Evolutionary conservation across 2,113 vertebrate genomes (phyloP), one percentile per base, ranked within the genome.

Genomic region (Dasyornis broadbenti): DNA sequence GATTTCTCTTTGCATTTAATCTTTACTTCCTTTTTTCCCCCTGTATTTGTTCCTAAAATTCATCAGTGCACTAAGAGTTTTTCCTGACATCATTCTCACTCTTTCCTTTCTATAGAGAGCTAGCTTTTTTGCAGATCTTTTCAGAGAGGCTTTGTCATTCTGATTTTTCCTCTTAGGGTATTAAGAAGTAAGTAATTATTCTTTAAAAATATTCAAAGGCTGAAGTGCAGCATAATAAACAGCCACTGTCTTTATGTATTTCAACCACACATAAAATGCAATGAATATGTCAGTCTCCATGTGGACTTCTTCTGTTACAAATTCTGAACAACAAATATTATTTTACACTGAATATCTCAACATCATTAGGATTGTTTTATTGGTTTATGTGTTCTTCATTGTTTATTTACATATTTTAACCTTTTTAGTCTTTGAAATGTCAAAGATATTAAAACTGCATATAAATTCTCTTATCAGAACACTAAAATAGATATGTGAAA

Each of bases 1-100:
- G 52, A 78, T 87, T 76, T 86, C 39, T 57, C 73, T 72, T 93
- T 96, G 53, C 47, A 68, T 86, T 94, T 87, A 90, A 80, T 92
- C 39, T 92, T 89, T 53, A 24, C 19, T 64, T 89, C 69, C 37
- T 37, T 66, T 22, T 5, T 7, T 0, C 5, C 21, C 18, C 12
- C 15, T 3, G 6, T 89, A 92, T 94, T 88, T 92, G 18, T 75
- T 92, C 23, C 60, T 57, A 65, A 85, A 95, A 93, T 95, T 88
- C 42, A 78, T 91, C 52, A 76, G 20, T 27, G 15, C 42, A 42
- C 24, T 68, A 39, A 21, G 31, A 87, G 54, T 44, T 91, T 89
- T 90, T 61, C 44, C 44, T 93, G 75, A 77, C 45, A 49, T 69
- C 91, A 37, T 63, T 76, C 21, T 16, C 27, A 15, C 14, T 76